Conservation (phyloP, 1,140 invertebrate species). For the Rhyacophila brunnea region DNA sequence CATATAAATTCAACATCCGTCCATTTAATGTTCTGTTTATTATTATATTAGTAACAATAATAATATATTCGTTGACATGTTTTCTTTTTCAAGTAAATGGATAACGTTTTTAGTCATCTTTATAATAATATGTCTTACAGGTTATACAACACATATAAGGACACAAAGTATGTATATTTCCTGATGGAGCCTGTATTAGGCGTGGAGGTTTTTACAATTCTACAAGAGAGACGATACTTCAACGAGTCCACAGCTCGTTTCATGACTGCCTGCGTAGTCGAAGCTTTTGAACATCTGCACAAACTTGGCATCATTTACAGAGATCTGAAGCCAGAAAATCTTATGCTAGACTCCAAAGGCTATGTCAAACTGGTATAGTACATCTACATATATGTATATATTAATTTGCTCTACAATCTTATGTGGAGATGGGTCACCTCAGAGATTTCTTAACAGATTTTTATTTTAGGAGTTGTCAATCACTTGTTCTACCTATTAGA, state of each 20-base stretch:
- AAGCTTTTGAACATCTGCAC: slow-evolving; percentile 90
- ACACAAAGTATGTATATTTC: slow-evolving; percentile 95
- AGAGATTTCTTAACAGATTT: no score
- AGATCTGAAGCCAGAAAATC: slow-evolving; percentile 94
- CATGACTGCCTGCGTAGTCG: slow-evolving; percentile 87
- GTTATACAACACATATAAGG: slow-evolving; percentile 91
- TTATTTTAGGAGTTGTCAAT: no score
- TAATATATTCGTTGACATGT: no score
- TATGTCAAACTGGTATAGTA: slow-evolving; percentile 84
- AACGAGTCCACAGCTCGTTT: slow-evolving; percentile 84
- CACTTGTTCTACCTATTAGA: no score
- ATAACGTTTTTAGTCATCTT: no score
- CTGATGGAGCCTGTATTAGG: slow-evolving; percentile 95
- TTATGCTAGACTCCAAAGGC: slow-evolving; percentile 82
- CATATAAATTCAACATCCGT: no score
- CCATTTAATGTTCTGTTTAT: no score
- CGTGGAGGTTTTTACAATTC: slow-evolving; percentile 95
- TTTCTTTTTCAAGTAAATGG: no score
- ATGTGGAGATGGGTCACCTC: no score
- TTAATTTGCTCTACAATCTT: neutral
- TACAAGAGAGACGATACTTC: slow-evolving; percentile 79
- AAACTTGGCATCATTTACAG: slow-evolving; percentile 84
- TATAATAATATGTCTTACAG: slow-evolving; percentile 63
- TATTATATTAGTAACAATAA: no score
- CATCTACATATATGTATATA: no score